Percentiles rank a stretch among this genome's conserved stretches.
These are phyloP conservation scores for Rynchops niger DNA, from an alignment of 2,113 vertebrate species.

Conservation along the genomic window DNA sequence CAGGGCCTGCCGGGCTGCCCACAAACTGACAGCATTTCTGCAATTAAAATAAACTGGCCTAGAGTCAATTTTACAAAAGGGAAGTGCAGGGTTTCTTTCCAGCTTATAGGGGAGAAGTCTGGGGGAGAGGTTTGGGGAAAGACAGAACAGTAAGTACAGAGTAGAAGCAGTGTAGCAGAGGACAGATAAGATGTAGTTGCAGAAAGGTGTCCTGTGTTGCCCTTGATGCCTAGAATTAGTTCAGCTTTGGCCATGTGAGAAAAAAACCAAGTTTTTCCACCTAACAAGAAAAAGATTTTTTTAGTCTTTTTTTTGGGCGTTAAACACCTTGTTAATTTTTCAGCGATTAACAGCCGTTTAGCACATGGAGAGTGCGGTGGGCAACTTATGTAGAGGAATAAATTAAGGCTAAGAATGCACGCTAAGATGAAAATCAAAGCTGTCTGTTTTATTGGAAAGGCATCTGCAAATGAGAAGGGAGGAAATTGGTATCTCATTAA, in stretches of 20 bases:
- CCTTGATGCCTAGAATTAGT: background rate
- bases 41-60: constrained; percentile 23
- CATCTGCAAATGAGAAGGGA: constrained; percentile 67
- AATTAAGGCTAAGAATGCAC: constrained; percentile 68
- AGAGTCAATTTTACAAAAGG: background rate
- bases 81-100: background rate
- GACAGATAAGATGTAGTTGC: background rate
- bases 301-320: background rate
- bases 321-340: constrained; percentile 77
- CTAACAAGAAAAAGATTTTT: background rate
- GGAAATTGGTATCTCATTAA: constrained; percentile 81
- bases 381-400: constrained; percentile 25
- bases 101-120: background rate
- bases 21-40: background rate
- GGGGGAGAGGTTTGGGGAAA: background rate
- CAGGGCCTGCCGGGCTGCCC: background rate
- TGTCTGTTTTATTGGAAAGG: constrained; percentile 73
- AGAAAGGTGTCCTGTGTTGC: background rate
- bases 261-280: constrained; percentile 31
- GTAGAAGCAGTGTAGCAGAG: background rate
- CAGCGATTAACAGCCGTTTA: constrained; percentile 76
- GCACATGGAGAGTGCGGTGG: constrained; percentile 51
- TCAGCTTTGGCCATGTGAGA: background rate
- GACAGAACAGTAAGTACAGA: background rate
- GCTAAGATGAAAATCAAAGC: constrained; percentile 73